Evolutionary conservation across 1,140 invertebrate genomes (phyloP).

Genomic region (Drosophila bipectinata): DNA sequence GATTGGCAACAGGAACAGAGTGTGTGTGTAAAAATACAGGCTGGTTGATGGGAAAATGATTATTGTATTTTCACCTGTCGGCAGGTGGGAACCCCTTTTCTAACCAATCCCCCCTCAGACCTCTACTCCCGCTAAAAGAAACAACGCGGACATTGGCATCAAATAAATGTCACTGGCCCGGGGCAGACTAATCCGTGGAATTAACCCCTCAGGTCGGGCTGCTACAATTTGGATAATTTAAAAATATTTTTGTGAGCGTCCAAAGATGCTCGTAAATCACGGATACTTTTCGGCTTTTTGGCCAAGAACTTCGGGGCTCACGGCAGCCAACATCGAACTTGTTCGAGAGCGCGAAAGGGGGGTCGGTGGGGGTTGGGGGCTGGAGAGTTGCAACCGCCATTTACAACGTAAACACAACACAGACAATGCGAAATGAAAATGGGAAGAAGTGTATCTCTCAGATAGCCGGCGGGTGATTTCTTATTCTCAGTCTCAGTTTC

Average conservation of each 20-base stretch:
- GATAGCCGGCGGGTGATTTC: slow-evolving; percentile 45
- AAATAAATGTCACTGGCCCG: slow-evolving; percentile 36
- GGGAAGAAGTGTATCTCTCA: slow-evolving; percentile 16
- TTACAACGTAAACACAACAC: slow-evolving; percentile 77
- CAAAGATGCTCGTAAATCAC: slow-evolving; percentile 61
- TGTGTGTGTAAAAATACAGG: slow-evolving; percentile 17
- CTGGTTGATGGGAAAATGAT: slow-evolving; percentile 15
- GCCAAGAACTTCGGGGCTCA: slow-evolving; percentile 2
- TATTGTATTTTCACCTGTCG: slow-evolving; percentile 16
- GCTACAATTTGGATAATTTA: slow-evolving; percentile 73
- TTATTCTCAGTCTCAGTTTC: slow-evolving; percentile 32
- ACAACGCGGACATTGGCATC: slow-evolving; percentile 11
- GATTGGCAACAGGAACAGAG: not conserved
- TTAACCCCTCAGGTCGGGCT: slow-evolving; percentile 3
- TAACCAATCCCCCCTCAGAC: not conserved
- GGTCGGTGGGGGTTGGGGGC: not conserved
- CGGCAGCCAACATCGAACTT: slow-evolving; percentile 68
- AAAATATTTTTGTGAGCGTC: slow-evolving; percentile 59
- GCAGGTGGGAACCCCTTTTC: not conserved
- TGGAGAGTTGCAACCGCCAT: slow-evolving; percentile 43
- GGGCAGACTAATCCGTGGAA: slow-evolving; percentile 51
- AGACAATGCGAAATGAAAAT: slow-evolving; percentile 41
- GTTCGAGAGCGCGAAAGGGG: slow-evolving; percentile 52
- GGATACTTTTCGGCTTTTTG: slow-evolving; percentile 44
- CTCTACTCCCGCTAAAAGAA: not conserved